Evolutionary conservation across 2,888 invertebrate genomes (phyloP).

Genomic region (Campoletis raptor): DNA sequence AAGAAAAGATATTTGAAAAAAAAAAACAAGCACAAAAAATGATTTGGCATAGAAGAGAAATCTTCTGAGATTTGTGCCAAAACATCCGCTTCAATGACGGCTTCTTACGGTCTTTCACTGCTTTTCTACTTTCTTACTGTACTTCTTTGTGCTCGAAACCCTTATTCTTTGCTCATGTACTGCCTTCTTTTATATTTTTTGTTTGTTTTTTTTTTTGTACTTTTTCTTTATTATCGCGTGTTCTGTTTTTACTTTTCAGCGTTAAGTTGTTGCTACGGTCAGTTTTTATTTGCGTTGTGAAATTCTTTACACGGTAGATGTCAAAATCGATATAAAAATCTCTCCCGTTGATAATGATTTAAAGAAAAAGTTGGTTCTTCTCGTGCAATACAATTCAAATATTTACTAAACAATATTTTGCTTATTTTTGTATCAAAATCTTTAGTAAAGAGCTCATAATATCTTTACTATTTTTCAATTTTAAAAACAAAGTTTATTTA

Average conservation of each 20-base stretch:
- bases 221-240: slow-evolving; percentile 34
- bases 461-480: too few species aligned
- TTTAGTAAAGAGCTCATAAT: too few species aligned
- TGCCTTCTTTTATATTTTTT: slow-evolving; percentile 45
- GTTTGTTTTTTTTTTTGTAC: slow-evolving; percentile 32
- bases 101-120: slow-evolving; percentile 48
- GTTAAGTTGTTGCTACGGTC: neutral
- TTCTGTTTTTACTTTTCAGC: slow-evolving; percentile 35
- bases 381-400: too few species aligned
- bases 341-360: too few species aligned
- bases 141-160: slow-evolving; percentile 24
- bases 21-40: slow-evolving; percentile 47
- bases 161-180: slow-evolving; percentile 39
- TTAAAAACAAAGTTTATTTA: too few species aligned
- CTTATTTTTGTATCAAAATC: too few species aligned
- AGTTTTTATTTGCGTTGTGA: neutral
- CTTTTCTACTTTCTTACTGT: slow-evolving; percentile 11
- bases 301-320: too few species aligned
- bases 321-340: too few species aligned
- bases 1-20: slow-evolving; percentile 39
- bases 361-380: too few species aligned
- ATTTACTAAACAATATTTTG: too few species aligned
- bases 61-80: slow-evolving; percentile 70
- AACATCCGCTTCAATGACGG: slow-evolving; percentile 65
- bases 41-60: slow-evolving; percentile 62